A percentile compares a stretch with the other conserved stretches of the same genome.
These are phyloP conservation scores for Rhabdornis inornatus DNA, from an alignment of 2,113 vertebrate genomes.

Conservation along the genomic window DNA sequence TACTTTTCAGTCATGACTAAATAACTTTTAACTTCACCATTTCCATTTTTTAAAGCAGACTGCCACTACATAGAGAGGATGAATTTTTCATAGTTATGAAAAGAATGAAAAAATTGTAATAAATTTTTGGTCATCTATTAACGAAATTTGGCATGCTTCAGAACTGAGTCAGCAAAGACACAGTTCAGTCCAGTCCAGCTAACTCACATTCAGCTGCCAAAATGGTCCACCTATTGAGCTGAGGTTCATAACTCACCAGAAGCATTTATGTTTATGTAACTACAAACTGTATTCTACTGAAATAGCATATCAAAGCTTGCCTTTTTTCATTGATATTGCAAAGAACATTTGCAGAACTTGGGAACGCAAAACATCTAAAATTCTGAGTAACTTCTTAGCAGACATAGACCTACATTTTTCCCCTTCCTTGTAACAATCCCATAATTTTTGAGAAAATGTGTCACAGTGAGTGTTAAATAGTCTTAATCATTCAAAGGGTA, in stretches of 20 bases:
- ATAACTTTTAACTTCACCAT: not conserved
- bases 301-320: not conserved
- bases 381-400: not conserved
- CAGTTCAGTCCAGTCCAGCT: not conserved
- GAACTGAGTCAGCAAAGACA: not conserved
- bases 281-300: not conserved
- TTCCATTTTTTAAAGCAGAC: not conserved
- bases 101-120: not conserved
- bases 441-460: not conserved
- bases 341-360: not conserved
- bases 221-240: not conserved
- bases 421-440: not conserved
- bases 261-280: slow-evolving; percentile 9
- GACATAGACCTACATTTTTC: not conserved
- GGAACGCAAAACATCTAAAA: not conserved
- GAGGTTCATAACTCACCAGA: not conserved
- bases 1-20: not conserved
- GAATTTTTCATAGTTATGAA: not conserved
- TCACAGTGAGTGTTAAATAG: not conserved
- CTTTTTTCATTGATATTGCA: not conserved
- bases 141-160: not conserved
- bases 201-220: not conserved
- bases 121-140: not conserved
- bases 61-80: not conserved
- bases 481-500: not conserved